Percentiles rank a stretch among this genome's conserved stretches.
phyloP scores from a whole-genome alignment of 2,888 invertebrate genomes.

The Esperia sulphurella region DNA sequence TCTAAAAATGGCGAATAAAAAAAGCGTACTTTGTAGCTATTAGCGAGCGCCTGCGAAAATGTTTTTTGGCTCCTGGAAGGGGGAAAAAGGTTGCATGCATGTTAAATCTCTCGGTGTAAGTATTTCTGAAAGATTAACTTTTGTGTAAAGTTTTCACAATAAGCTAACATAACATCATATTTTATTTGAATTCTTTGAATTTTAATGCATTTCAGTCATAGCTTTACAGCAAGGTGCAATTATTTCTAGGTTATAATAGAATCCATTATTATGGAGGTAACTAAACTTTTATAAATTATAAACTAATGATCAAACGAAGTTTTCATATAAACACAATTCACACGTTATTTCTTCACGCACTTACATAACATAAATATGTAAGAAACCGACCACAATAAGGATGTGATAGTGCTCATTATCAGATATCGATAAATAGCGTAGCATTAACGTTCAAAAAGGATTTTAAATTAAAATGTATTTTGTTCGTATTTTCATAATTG shows the following conservation, averaged over 20 bases:
- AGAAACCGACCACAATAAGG: conserved; percentile 33
- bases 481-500: conserved; percentile 79
- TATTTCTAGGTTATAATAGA: no score
- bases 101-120: conserved; percentile 26
- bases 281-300: not conserved
- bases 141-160: conserved; percentile 10
- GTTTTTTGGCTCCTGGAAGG: conserved; percentile 40
- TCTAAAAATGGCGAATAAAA: conserved; percentile 48
- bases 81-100: conserved; percentile 28
- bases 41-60: conserved; percentile 41
- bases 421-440: conserved; percentile 41
- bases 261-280: not conserved
- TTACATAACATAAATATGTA: conserved; percentile 18
- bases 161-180: not conserved
- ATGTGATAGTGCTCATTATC: conserved; percentile 39
- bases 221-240: no score
- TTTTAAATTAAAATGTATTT: conserved; percentile 65
- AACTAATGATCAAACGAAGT: not conserved
- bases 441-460: not conserved
- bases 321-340: conserved; percentile 19
- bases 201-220: no score
- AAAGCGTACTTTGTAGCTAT: conserved; percentile 38
- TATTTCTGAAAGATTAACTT: conserved; percentile 11
- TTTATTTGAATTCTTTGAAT: not conserved
- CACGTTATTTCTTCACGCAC: conserved; percentile 19